These are phyloP conservation scores for Zaprionus vittiger DNA, from an alignment of 1,140 invertebrate species.

Conservation along the genomic window DNA sequence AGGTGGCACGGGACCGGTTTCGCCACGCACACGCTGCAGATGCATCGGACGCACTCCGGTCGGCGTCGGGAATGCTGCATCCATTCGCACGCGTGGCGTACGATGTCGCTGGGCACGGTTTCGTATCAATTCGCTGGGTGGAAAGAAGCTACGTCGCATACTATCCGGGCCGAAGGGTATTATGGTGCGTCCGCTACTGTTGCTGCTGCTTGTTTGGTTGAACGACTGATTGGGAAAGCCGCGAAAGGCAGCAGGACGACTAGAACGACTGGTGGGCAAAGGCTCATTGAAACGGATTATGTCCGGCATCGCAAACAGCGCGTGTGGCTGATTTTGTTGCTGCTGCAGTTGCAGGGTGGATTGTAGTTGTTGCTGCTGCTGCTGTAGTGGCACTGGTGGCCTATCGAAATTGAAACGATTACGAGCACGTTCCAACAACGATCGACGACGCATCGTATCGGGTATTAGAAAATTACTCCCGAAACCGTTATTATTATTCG, in stretches of 20 bases:
- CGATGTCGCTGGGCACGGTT: slow-evolving; percentile 23
- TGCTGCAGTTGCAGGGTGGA: not conserved
- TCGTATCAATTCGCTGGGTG: slow-evolving; percentile 8
- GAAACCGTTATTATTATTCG: slow-evolving; percentile 10
- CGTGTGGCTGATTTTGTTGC: not conserved
- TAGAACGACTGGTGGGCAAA: slow-evolving; percentile 25
- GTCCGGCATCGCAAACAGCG: slow-evolving; percentile 8
- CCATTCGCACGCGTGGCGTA: slow-evolving; percentile 23
- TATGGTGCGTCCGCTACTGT: slow-evolving; percentile 11
- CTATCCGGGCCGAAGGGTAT: slow-evolving; percentile 22
- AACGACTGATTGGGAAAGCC: slow-evolving; percentile 14
- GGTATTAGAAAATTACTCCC: slow-evolving; percentile 14
- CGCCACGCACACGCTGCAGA: slow-evolving; percentile 26
- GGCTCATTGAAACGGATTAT: slow-evolving; percentile 37
- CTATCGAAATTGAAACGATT: slow-evolving; percentile 26
- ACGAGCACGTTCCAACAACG: slow-evolving; percentile 21
- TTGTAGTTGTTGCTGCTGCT: not conserved
- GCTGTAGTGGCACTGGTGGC: not conserved
- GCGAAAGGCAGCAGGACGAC: slow-evolving; percentile 12
- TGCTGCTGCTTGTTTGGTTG: not conserved
- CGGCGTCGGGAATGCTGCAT: not conserved
- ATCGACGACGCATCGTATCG: slow-evolving; percentile 19
- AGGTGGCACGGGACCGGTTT: not conserved
- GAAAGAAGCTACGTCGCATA: slow-evolving; percentile 21
- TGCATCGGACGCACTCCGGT: slow-evolving; percentile 16